These are phyloP conservation scores for Nematostella vectensis DNA, from an alignment of 92 coral and sea anemone genomes.

Conservation along the genomic window DNA sequence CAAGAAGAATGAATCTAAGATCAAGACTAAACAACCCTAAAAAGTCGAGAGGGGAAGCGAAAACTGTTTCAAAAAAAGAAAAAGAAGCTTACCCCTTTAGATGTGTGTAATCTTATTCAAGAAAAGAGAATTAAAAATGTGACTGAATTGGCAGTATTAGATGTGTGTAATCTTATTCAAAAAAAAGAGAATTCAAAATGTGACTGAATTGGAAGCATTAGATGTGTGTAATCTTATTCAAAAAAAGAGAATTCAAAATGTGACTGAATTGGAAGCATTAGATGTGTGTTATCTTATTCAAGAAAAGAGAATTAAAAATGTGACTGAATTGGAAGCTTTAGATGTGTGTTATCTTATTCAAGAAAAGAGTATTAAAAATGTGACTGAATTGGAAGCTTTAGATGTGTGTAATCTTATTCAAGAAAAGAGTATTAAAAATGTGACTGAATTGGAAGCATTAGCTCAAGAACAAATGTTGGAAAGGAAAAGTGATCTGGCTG, in stretches of 20 bases:
- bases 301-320: constrained; percentile 29
- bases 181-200: too few relatives aligned
- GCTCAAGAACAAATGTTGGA: constrained; percentile 37
- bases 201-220: too few relatives aligned
- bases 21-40: not conserved
- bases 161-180: too few relatives aligned
- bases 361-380: constrained; percentile 26
- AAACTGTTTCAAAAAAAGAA: not conserved
- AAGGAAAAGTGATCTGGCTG: constrained; percentile 41
- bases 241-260: too few relatives aligned
- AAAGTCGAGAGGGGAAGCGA: not conserved
- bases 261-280: too few relatives aligned
- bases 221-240: too few relatives aligned
- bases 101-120: constrained; percentile 24
- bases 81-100: too few relatives aligned
- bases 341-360: constrained; percentile 26
- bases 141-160: too few relatives aligned
- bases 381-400: constrained; percentile 38
- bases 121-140: constrained; percentile 31
- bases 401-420: constrained; percentile 26
- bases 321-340: too few relatives aligned
- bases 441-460: constrained; percentile 40
- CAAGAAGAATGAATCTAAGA: not conserved
- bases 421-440: constrained; percentile 24
- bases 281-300: constrained; percentile 26